Conservation (phyloP, 2,797 vertebrate genomes). For the Gymnoscopelus braueri region DNA sequence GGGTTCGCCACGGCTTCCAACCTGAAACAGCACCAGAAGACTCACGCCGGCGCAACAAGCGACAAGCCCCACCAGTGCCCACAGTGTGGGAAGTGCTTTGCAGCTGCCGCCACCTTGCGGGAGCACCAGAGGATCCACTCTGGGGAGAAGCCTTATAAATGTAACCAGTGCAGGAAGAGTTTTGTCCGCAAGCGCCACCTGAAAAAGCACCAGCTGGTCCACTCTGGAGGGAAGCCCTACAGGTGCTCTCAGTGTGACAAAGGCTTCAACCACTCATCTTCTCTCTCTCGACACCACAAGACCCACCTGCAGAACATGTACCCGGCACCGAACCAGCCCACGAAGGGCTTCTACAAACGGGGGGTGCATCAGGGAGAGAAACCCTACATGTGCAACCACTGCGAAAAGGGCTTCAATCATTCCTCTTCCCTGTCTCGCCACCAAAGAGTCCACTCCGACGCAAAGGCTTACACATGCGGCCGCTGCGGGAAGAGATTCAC, state of each 20-base stretch:
- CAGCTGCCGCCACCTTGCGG: slow-evolving; percentile 78
- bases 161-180: slow-evolving; percentile 86
- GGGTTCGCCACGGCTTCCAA: slow-evolving; percentile 84
- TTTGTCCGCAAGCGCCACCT: slow-evolving; percentile 85
- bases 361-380: slow-evolving; percentile 81
- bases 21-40: slow-evolving; percentile 86
- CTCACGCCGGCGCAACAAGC: slow-evolving; percentile 73
- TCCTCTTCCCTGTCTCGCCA: slow-evolving; percentile 85
- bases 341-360: slow-evolving; percentile 79
- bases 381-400: slow-evolving; percentile 86
- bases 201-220: slow-evolving; percentile 87
- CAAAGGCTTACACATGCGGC: slow-evolving; percentile 81
- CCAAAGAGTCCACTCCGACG: slow-evolving; percentile 86
- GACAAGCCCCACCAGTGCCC: slow-evolving; percentile 83
- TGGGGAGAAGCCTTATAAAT: slow-evolving; percentile 86
- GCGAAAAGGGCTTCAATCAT: slow-evolving; percentile 87
- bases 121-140: slow-evolving; percentile 86
- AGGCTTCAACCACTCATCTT: slow-evolving; percentile 87
- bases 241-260: slow-evolving; percentile 86
- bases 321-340: slow-evolving; percentile 66
- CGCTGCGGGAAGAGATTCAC: slow-evolving; percentile 86
- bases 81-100: slow-evolving; percentile 85
- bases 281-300: slow-evolving; percentile 84
- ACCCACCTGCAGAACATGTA: slow-evolving; percentile 83
- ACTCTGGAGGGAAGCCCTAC: slow-evolving; percentile 85